A percentile compares a stretch with the other conserved stretches of the same genome.
These are phyloP conservation scores for Orchesellides sinensis DNA, from an alignment of 2,888 invertebrate species.

Conservation along the genomic window DNA sequence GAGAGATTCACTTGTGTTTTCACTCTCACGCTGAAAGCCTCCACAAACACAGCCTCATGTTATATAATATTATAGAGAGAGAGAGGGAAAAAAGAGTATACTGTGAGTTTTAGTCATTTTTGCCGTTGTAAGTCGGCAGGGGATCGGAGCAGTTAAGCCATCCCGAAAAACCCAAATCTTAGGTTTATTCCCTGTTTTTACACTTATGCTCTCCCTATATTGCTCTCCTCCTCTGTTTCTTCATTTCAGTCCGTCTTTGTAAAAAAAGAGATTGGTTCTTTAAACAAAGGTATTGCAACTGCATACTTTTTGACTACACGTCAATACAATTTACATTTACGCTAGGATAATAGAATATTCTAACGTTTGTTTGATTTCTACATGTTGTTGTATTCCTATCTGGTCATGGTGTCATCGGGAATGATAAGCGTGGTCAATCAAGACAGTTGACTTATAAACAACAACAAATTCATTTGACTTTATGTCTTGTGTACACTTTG, in stretches of 20 bases:
- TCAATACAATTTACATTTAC: too few species aligned
- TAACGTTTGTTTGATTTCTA: too few species aligned
- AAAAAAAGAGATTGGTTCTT: conserved; percentile 42
- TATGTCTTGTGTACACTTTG: too few species aligned
- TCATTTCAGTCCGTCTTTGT: conserved; percentile 1
- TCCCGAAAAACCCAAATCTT: conserved; percentile 66
- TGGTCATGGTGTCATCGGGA: too few species aligned
- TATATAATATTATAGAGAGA: background rate
- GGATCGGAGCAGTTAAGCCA: conserved; percentile 69
- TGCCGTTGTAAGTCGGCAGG: conserved; percentile 68
- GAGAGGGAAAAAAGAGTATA: conserved; percentile 23
- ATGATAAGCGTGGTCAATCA: too few species aligned
- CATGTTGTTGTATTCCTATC: too few species aligned
- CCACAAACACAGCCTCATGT: background rate
- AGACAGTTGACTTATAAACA: too few species aligned
- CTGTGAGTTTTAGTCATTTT: conserved; percentile 57
- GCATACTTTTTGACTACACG: too few species aligned
- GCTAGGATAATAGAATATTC: too few species aligned
- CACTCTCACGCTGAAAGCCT: conserved; percentile 39
- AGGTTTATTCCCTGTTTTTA: conserved; percentile 50
- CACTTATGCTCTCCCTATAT: conserved; percentile 9
- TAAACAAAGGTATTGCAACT: too few species aligned
- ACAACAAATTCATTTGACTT: too few species aligned
- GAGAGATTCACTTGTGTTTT: conserved; percentile 68
- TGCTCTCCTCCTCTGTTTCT: conserved; percentile 8